A percentile compares a stretch with the other conserved stretches of the same genome.
Evolutionary conservation across 2,113 vertebrate species (phyloP).

Genomic region (Camelus bactrianus): DNA sequence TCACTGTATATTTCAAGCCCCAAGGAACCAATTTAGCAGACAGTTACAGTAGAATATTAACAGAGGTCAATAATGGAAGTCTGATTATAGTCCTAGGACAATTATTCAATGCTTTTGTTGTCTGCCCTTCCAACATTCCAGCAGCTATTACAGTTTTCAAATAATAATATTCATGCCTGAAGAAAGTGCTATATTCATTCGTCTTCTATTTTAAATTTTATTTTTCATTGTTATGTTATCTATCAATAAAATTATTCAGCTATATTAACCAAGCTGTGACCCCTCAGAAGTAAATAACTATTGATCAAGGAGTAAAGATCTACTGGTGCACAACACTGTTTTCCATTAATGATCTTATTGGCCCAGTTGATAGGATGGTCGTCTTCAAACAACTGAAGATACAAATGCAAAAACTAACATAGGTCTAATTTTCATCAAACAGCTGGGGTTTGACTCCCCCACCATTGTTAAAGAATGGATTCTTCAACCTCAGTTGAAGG

Average conservation of each 20-base stretch:
- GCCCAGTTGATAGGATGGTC: conserved; percentile 84
- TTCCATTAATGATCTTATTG: conserved; percentile 88
- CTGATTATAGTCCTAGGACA: conserved; percentile 95
- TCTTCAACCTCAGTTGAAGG: conserved; percentile 49
- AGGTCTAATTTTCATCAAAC: conserved; percentile 1
- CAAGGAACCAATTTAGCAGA: conserved; percentile 99
- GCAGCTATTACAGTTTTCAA: conserved; percentile 87
- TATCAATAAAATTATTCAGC: conserved; percentile 91
- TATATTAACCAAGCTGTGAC: conserved; percentile 89
- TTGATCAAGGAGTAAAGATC: conserved; percentile 89
- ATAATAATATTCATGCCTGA: conserved; percentile 88
- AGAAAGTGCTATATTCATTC: conserved; percentile 88
- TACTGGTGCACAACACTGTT: conserved; percentile 82
- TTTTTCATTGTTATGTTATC: conserved; percentile 91
- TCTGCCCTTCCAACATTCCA: conserved; percentile 93
- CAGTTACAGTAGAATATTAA: conserved; percentile 97
- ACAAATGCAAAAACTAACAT: conserved; percentile 54
- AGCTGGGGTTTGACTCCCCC: background rate
- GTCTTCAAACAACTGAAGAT: conserved; percentile 68
- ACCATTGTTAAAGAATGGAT: background rate
- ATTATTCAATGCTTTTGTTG: conserved; percentile 94
- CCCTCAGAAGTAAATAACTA: conserved; percentile 92
- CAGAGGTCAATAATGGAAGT: conserved; percentile 99
- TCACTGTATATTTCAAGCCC: conserved; percentile 95
- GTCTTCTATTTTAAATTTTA: conserved; percentile 90